Base-by-base conservation (phyloP, 1,140 invertebrate species). In the Colletes latitarsis region DNA sequence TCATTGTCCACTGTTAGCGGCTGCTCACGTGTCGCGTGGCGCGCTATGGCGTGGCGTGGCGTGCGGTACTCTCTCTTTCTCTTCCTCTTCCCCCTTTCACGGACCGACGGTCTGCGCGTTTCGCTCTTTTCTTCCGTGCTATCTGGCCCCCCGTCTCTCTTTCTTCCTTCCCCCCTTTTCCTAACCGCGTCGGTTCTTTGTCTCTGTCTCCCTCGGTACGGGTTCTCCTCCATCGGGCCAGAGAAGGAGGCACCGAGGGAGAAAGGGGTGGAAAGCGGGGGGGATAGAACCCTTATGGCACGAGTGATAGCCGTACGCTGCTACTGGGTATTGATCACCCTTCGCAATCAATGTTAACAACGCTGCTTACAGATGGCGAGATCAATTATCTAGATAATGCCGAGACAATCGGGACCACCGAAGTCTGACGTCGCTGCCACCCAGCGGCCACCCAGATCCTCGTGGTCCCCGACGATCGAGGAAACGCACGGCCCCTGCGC, bases 1-100 rank as follows among this genome's bases (percentile, higher is more conserved):
- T 90, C 89, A 91, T 91, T 91, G 90, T 91, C 89, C 89, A 90
- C 86, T 91, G 87, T 90, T 90, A 87, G 85, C 87, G 82, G 86
- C 79, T 81, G 84, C 80, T 90, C 89, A 89, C 89, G 88, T 90
- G 90, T 89, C 89, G 88, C 84, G 84, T 88, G 83, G 87, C 85
- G 68, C 87, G 83, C 85, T 83, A 70, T 87, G 82, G 81, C 74
- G 53, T 84, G 81, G 81, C 88, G 68, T 83, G 82, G 82, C 88
- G 78, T 83, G 83, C 67, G 82, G 79, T 86, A 46, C n/a, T 78
- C 69, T 74, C 72, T 71, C 67, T 69, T 30, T 81, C n/a, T 80
- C 68, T 46, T 21, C 53, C 62, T 71, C 60, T 57, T 49, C 19
- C 49, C 75, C n/a, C 30, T 63, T 69, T 58, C 57, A 46, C 66